These are phyloP conservation scores for Ifrita kowaldi DNA, from an alignment of 2,113 vertebrate genomes.

Conservation along the genomic window DNA sequence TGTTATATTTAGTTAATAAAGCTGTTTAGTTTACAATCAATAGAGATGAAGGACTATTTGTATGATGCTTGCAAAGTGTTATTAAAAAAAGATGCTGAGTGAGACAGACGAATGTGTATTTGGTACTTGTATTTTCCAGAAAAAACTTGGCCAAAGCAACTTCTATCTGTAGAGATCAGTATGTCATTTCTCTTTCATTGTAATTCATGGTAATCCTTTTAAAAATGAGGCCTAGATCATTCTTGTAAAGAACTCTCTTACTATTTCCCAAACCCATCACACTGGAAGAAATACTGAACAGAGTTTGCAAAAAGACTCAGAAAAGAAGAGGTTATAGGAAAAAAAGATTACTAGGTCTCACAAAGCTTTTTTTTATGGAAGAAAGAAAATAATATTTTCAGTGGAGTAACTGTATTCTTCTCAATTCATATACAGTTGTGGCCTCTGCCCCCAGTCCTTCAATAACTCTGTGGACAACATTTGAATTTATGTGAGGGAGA, in stretches of 20 bases:
- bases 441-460: not conserved
- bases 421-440: not conserved
- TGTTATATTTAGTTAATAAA: constrained; percentile 28
- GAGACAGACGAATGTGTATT: not conserved
- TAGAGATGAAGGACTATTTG: not conserved
- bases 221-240: not conserved
- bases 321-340: not conserved
- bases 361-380: not conserved
- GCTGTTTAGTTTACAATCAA: constrained; percentile 11
- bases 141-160: not conserved
- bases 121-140: not conserved
- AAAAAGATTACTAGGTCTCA: not conserved
- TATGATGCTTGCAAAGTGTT: not conserved
- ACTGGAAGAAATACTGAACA: not conserved
- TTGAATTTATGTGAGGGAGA: not conserved
- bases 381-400: not conserved
- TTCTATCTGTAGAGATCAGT: not conserved
- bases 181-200: not conserved
- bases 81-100: not conserved
- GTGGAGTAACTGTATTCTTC: not conserved
- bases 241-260: not conserved
- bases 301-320: not conserved
- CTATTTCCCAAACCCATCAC: not conserved
- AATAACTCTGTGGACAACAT: not conserved
- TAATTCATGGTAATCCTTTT: not conserved